These are phyloP conservation scores for Pyrochroa serraticornis DNA, from an alignment of 2,888 invertebrate species.

Conservation along the genomic window DNA sequence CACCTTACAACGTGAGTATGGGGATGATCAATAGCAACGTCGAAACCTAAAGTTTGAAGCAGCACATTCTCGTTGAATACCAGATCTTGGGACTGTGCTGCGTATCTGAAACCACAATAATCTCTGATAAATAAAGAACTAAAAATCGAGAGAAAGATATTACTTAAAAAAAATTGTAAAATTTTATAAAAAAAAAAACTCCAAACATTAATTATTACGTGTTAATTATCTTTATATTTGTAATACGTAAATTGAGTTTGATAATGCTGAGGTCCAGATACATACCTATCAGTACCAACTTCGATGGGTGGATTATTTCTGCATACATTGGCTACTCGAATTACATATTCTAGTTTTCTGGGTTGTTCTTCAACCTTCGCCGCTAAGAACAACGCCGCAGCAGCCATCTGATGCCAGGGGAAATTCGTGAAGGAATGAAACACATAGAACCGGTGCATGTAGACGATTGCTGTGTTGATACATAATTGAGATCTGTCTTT, in stretches of 20 bases:
- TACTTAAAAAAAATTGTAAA: not conserved
- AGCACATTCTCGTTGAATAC: slow-evolving; percentile 97
- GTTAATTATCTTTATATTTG: too few species aligned
- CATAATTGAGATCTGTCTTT: slow-evolving; percentile 84
- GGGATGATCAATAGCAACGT: slow-evolving; percentile 97
- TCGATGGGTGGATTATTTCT: slow-evolving; percentile 73
- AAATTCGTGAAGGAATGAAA: slow-evolving; percentile 97
- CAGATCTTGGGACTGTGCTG: slow-evolving; percentile 86
- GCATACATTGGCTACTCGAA: slow-evolving; percentile 89
- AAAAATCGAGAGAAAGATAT: too few species aligned
- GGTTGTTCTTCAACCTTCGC: slow-evolving; percentile 99
- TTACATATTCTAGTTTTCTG: slow-evolving; percentile 95
- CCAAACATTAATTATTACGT: too few species aligned
- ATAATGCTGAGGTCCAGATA: not conserved
- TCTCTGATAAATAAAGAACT: too few species aligned
- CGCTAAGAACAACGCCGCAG: slow-evolving; percentile 93
- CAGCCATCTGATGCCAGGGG: slow-evolving; percentile 91
- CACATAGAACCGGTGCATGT: slow-evolving; percentile 99
- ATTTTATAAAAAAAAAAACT: too few species aligned
- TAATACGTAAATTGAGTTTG: too few species aligned
- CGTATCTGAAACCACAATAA: slow-evolving; percentile 55
- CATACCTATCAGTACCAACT: slow-evolving; percentile 75
- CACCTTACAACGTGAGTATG: slow-evolving; percentile 96
- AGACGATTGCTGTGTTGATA: slow-evolving; percentile 98
- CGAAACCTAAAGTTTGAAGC: slow-evolving; percentile 96